A percentile compares a stretch with the other conserved stretches of the same genome.
Evolutionary conservation across 2,888 invertebrate genomes (phyloP).

Genomic region (Andrena camellia): DNA sequence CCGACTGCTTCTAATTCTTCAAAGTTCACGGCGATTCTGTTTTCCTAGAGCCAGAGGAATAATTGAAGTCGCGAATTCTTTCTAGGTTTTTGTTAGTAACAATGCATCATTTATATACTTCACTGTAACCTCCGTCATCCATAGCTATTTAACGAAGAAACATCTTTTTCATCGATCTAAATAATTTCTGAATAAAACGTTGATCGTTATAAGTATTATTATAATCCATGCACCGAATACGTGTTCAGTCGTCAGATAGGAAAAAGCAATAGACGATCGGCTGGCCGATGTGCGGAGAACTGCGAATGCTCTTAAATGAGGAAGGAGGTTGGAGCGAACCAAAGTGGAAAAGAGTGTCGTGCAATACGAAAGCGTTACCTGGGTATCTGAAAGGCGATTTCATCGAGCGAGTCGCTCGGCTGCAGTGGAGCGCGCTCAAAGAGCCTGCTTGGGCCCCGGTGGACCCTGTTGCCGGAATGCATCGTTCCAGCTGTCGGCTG

Average conservation of each 20-base stretch:
- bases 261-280: background rate
- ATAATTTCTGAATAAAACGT: too few species aligned
- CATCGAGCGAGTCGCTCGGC: slow-evolving; percentile 95
- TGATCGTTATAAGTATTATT: too few species aligned
- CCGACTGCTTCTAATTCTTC: background rate
- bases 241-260: background rate
- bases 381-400: slow-evolving; percentile 96
- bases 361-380: slow-evolving; percentile 87
- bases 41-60: background rate
- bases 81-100: too few species aligned
- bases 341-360: slow-evolving; percentile 12
- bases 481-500: slow-evolving; percentile 84
- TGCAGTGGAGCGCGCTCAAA: slow-evolving; percentile 94
- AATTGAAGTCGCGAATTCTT: too few species aligned
- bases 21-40: background rate
- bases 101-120: too few species aligned
- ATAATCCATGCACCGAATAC: background rate
- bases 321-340: background rate
- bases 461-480: slow-evolving; percentile 86
- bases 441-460: slow-evolving; percentile 90
- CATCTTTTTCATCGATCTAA: background rate
- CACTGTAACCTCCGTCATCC: background rate
- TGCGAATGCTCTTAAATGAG: background rate
- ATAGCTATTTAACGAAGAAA: slow-evolving; percentile 1
- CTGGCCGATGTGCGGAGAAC: background rate